Conservation (phyloP, 2,113 vertebrate species). For the Oxygymnocypris stewartii region DNA sequence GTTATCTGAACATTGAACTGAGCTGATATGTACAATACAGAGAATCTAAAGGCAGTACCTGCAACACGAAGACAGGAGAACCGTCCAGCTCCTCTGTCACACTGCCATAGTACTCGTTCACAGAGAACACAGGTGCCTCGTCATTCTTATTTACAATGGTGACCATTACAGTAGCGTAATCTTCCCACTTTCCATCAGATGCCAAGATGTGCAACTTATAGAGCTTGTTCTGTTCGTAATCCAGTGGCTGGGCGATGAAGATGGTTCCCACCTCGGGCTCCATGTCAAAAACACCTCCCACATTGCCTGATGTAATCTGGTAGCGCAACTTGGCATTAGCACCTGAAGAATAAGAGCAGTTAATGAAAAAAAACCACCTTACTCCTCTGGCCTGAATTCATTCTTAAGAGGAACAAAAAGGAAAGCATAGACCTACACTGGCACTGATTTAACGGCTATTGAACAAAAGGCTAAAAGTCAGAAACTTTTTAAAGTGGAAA, state of each 20-base stretch:
- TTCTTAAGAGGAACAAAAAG: not conserved
- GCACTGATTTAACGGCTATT: not conserved
- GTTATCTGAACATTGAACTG: not conserved
- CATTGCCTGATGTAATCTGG: slow-evolving; percentile 86
- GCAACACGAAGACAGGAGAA: slow-evolving; percentile 84
- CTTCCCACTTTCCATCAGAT: slow-evolving; percentile 90
- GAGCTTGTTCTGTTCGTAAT: slow-evolving; percentile 83
- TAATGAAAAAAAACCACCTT: not conserved
- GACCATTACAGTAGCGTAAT: slow-evolving; percentile 80
- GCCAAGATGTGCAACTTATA: slow-evolving; percentile 85
- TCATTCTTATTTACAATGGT: slow-evolving; percentile 87
- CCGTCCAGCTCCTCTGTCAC: slow-evolving; percentile 84
- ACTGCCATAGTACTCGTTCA: slow-evolving; percentile 86
- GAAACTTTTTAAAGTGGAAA: not conserved
- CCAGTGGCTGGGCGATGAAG: slow-evolving; percentile 83
- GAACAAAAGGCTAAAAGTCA: not conserved
- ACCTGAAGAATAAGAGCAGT: slow-evolving; percentile 67
- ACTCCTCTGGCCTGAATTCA: not conserved
- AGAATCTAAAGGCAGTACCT: slow-evolving; percentile 69
- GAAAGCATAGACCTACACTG: not conserved
- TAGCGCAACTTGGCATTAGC: slow-evolving; percentile 86
- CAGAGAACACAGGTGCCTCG: slow-evolving; percentile 84
- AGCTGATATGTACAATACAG: not conserved
- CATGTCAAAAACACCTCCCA: slow-evolving; percentile 81
- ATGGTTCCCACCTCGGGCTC: slow-evolving; percentile 86